Evolutionary conservation across 92 coral and sea anemone genomes (phyloP), one percentile per base, ranked within the genome.

Genomic region (Hydrozoanthus gracilis): DNA sequence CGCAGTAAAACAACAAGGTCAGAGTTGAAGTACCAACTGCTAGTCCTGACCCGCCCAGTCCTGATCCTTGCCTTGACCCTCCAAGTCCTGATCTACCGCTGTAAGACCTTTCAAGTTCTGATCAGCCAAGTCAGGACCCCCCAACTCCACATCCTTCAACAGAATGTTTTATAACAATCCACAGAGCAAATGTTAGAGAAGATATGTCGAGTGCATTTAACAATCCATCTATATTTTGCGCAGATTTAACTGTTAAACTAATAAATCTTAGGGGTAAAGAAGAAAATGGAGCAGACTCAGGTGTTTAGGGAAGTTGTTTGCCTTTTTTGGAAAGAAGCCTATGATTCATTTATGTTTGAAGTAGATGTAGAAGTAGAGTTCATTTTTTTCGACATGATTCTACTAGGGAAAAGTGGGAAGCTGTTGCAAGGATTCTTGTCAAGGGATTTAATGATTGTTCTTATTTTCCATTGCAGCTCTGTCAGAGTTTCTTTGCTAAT

Each of bases 401-500:
- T 84, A 75, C 88, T 65, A 55, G 89, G 50, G 64, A 69, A n/a
- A 88, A 88, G 77, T 91, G 93, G 93, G 91, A 91, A 52, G 89
- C 91, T 47, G 83, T 91, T 27, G 86, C 75, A 44, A 76, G 93
- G 67, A 91, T 91, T 49, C 93, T 91, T 67, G 86, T 76, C 9
- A 88, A 91, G 82, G 91, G 91, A 27, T 88, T 55, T 51, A 62
- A 49, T 7, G 89, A 78, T 12, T 78, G 76, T 46, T 58, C 65
- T 58, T 86, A 89, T 89, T 89, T 89, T 79, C 92, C 87, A 51
- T 44, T 3, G 50, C 54, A 72, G 76, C 18, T 90, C 73, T 68
- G 83, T 83, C 58, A 80, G 58, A 46, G 66, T 44, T 86, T 87
- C 56, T 51, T 90, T 17, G 73, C 60, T 64, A 78, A 17, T 65